Percentiles rank a stretch among this genome's conserved stretches.
Evolutionary conservation across 2,113 vertebrate species (phyloP).

Genomic region (Pelmatolapia mariae): DNA sequence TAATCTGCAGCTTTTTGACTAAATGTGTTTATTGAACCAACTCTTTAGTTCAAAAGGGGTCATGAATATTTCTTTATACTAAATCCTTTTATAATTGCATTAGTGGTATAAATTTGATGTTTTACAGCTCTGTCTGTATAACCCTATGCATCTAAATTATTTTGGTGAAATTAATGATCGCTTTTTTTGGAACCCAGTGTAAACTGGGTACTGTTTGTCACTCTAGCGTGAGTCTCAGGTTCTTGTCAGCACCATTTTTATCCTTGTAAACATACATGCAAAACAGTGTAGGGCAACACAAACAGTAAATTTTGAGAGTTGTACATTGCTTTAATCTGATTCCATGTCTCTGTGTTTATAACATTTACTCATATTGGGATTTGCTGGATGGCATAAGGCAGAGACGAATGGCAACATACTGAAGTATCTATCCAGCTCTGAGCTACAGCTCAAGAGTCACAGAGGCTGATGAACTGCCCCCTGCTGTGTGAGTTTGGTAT

Average conservation of each 20-base stretch:
- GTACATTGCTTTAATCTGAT: background rate
- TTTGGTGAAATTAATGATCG: background rate
- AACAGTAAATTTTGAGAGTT: background rate
- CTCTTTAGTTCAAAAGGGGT: background rate
- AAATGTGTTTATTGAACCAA: background rate
- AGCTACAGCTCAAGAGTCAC: background rate
- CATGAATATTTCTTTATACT: background rate
- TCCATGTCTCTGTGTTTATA: background rate
- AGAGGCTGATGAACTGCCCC: constrained; percentile 11
- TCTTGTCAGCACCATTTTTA: background rate
- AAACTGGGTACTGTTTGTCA: background rate
- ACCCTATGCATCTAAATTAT: background rate
- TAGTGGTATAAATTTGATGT: background rate
- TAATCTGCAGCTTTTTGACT: background rate
- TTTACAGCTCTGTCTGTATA: background rate
- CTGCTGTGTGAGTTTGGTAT: constrained; percentile 8
- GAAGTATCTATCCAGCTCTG: background rate
- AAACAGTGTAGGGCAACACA: background rate
- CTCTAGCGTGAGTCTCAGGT: background rate
- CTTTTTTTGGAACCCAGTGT: background rate
- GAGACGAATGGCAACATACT: background rate
- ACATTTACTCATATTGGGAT: background rate
- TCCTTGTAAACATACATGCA: background rate
- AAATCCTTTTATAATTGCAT: background rate
- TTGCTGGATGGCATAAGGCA: background rate